A percentile compares a stretch with the other conserved stretches of the same genome.
Conservation (phyloP, 2,113 vertebrate species). For the Pipra filicauda region DNA sequence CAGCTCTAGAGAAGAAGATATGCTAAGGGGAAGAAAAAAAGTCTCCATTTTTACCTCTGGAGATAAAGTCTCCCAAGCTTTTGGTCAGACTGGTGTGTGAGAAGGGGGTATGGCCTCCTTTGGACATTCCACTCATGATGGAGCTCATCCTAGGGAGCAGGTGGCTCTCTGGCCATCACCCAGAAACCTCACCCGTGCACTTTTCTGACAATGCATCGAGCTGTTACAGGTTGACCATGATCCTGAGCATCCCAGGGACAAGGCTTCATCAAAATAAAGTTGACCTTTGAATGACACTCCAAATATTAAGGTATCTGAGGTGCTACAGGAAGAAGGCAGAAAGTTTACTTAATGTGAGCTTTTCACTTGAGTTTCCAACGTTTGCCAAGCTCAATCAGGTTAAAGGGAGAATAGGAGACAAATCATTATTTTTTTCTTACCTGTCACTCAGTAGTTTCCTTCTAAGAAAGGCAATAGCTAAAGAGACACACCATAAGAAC, state of each 20-base stretch:
- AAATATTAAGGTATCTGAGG: not conserved
- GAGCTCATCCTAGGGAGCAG: not conserved
- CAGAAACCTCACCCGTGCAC: not conserved
- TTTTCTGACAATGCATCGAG: not conserved
- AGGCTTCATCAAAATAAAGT: not conserved
- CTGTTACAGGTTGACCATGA: not conserved
- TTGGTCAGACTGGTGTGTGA: not conserved
- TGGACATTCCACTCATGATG: not conserved
- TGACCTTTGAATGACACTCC: not conserved
- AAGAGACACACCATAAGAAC: not conserved
- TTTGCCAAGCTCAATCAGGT: not conserved
- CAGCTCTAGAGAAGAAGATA: not conserved
- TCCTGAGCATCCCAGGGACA: fast-evolving
- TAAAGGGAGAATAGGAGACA: not conserved
- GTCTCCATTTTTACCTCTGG: not conserved
- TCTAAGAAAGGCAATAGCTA: not conserved
- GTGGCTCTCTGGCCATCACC: not conserved
- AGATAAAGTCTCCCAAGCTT: not conserved
- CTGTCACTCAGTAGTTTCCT: not conserved
- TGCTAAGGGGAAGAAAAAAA: not conserved
- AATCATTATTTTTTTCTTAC: not conserved
- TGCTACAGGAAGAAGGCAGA: not conserved
- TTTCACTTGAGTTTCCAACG: not conserved
- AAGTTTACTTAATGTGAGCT: not conserved
- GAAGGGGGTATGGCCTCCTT: not conserved